These are phyloP conservation scores for Nudaria mundana DNA, from an alignment of 2,888 invertebrate genomes.

Conservation along the genomic window DNA sequence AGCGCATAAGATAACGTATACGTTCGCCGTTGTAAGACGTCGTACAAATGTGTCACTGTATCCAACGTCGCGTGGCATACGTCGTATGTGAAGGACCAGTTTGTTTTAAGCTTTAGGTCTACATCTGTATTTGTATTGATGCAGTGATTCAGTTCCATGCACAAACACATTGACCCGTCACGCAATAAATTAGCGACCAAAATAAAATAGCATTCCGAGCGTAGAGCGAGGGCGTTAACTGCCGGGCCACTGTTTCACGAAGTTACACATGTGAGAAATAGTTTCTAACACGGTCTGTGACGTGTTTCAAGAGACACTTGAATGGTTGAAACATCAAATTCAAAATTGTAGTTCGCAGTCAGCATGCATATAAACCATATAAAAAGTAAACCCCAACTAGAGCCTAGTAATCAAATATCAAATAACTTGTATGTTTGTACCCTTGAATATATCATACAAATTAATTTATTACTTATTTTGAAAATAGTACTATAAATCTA, in stretches of 20 bases:
- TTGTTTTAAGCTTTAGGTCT: no score
- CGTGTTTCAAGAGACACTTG: slow-evolving; percentile 11
- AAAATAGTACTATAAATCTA: no score
- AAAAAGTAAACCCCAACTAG: not conserved
- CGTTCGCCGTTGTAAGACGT: no score
- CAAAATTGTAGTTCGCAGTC: not conserved
- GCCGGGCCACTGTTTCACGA: slow-evolving; percentile 26
- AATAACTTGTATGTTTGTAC: no score
- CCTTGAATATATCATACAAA: no score
- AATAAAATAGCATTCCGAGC: slow-evolving; percentile 57
- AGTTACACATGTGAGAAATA: slow-evolving; percentile 27
- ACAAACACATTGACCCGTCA: slow-evolving; percentile 35
- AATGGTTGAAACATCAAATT: not conserved
- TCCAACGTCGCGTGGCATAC: no score
- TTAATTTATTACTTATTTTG: no score
- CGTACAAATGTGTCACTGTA: no score
- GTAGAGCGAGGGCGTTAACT: slow-evolving; percentile 50
- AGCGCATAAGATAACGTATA: no score
- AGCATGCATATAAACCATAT: no score
- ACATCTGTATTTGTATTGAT: no score
- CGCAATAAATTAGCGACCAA: slow-evolving; percentile 64
- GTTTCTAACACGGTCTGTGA: slow-evolving; percentile 15
- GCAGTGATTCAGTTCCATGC: slow-evolving; percentile 27
- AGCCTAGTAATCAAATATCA: not conserved
- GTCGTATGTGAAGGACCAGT: no score